These are phyloP conservation scores for Crossocerus cetratus DNA, from an alignment of 2,888 invertebrate species.

Conservation along the genomic window DNA sequence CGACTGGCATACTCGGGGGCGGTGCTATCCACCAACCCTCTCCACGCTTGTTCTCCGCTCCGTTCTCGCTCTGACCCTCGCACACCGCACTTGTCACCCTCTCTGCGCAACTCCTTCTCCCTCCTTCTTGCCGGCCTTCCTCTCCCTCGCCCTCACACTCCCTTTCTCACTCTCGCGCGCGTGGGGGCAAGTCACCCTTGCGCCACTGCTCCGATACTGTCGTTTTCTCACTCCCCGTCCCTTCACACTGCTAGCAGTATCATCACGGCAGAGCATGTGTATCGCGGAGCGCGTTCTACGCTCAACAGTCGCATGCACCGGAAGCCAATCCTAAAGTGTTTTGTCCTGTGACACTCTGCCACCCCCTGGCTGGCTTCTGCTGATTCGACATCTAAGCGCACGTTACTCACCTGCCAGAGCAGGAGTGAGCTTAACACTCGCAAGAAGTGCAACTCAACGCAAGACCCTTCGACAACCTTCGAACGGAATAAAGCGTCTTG, in stretches of 20 bases:
- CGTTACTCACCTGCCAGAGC: no score
- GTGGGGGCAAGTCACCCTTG: no score
- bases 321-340: slow-evolving; percentile 33
- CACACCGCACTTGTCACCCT: background rate
- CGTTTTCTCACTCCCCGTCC: no score
- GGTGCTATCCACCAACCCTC: slow-evolving; percentile 57
- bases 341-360: background rate
- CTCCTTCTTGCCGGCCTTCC: background rate
- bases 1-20: slow-evolving; percentile 70
- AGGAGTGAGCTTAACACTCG: no score
- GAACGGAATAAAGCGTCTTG: no score
- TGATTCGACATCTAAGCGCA: no score
- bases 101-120: background rate
- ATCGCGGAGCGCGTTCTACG: no score
- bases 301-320: slow-evolving; percentile 37
- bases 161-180: background rate
- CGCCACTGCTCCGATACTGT: no score
- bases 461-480: no score
- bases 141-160: background rate
- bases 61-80: slow-evolving; percentile 20
- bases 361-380: slow-evolving; percentile 7
- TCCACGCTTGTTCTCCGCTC: slow-evolving; percentile 16
- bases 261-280: no score
- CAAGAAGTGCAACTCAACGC: no score
- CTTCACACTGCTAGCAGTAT: no score